Base-by-base conservation (phyloP, 2,797 vertebrate species). In the Brachyalestes nurse region DNA sequence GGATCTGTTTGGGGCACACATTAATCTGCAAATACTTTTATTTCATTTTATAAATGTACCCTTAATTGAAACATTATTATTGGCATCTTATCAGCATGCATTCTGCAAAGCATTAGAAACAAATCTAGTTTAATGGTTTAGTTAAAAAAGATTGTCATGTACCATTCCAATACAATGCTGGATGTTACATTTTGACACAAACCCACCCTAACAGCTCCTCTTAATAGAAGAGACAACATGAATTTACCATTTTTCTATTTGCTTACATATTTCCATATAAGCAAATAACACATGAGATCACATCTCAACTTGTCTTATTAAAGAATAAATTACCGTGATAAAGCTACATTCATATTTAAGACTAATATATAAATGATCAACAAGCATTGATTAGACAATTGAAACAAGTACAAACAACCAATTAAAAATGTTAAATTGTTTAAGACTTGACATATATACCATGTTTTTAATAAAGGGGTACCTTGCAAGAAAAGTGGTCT, bases 311-410 rank as follows among this genome's bases (percentile, higher is more conserved):
- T 81, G 77, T 75, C 53, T 81, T 38, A 81, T 66, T 85, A 83
- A 83, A 81, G 76, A 85, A 87, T 87, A 85, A 87, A 77, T 87
- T 87, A 87, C 67, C 79, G 79, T 77, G 58, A 79, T 78, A 78
- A 82, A 58, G 83, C 64, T 80, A 81, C 81, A 83, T 79, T 83
- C 53, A 75, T 77, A 77, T 79, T 81, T 71, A 72, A 72, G 60
- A 78, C 40, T 69, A 81, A 81, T 66, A 58, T 16, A 84, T 75
- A 75, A 76, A 82, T 79, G 72, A 70, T 53, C 58, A 69, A 81
- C 73, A 79, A 51, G 61, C 76, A 75, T 55, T 28, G 49, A 78
- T 75, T 71, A 64, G 62, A 85, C 74, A 79, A 62, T 82, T 82
- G 45, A 82, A 79, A 84, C 25, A 23, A 77, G 58, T 78, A 79